Evolutionary conservation across 2,888 invertebrate species (phyloP).

Genomic region (Chrysina gloriosa): DNA sequence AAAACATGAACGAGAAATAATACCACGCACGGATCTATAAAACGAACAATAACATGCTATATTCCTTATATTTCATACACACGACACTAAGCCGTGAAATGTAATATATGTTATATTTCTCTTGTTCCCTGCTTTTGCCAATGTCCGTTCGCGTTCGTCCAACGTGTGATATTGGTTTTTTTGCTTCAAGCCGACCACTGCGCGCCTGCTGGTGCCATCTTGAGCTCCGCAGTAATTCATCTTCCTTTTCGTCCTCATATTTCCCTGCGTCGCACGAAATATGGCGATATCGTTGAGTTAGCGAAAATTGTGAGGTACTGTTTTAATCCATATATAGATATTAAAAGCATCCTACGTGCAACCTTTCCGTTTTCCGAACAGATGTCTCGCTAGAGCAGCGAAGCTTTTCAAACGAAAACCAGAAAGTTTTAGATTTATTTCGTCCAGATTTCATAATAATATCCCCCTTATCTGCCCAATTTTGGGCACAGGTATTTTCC

Average conservation of each 20-base stretch:
- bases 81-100: constrained; percentile 62
- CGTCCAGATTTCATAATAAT: no score
- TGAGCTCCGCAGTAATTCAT: constrained; percentile 61
- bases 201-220: constrained; percentile 61
- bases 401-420: no score
- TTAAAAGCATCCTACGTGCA: no score
- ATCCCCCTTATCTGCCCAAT: no score
- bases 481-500: no score
- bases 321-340: constrained; percentile 39
- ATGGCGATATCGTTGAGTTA: constrained; percentile 44
- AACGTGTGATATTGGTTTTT: constrained; percentile 62
- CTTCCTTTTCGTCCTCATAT: constrained; percentile 60
- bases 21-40: constrained; percentile 26
- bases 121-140: constrained; percentile 51
- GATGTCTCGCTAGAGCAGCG: no score
- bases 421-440: no score
- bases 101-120: constrained; percentile 62
- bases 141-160: constrained; percentile 51
- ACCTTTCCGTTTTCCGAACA: no score
- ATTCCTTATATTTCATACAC: constrained; percentile 50
- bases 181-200: constrained; percentile 52
- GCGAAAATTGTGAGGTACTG: constrained; percentile 42
- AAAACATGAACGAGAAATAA: constrained; percentile 18
- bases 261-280: constrained; percentile 57
- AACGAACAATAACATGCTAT: constrained; percentile 48